Conservation (phyloP, 2,888 invertebrate genomes). For the Eupithecia vulgata region DNA sequence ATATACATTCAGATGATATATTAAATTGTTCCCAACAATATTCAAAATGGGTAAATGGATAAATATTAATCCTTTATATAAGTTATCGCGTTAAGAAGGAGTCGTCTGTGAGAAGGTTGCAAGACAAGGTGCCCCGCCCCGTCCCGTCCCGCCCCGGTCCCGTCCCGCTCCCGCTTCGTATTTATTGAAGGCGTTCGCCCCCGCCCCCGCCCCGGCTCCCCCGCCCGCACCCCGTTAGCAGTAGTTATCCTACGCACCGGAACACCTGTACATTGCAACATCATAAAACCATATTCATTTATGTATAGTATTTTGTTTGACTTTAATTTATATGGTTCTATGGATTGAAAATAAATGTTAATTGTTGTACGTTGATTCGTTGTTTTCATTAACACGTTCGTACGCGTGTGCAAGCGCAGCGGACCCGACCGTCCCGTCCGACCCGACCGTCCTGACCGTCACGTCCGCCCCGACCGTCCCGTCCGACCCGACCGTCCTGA, state of each 20-base stretch:
- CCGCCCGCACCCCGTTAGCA: conserved; percentile 18
- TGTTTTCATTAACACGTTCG: conserved; percentile 49
- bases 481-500: no score
- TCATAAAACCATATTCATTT: conserved; percentile 77
- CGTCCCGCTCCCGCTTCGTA: conserved; percentile 45
- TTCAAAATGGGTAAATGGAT: conserved; percentile 61
- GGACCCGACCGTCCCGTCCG: no score
- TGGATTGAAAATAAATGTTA: conserved; percentile 83
- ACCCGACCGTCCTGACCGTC: no score
- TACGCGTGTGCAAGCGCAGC: no score
- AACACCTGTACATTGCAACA: conserved; percentile 60
- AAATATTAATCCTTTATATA: conserved; percentile 47
- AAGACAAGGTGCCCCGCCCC: conserved; percentile 43
- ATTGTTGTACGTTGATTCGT: conserved; percentile 78
- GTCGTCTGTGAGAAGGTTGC: conserved; percentile 61
- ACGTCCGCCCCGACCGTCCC: no score
- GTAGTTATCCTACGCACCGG: neutral
- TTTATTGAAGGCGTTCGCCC: conserved; percentile 50
- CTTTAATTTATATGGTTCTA: conserved; percentile 81
- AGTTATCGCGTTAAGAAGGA: conserved; percentile 65
- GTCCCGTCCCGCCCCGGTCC: conserved; percentile 61
- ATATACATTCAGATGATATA: conserved; percentile 27
- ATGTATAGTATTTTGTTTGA: conserved; percentile 75
- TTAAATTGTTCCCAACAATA: conserved; percentile 59
- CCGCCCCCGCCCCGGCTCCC: conserved; percentile 24